A percentile compares a stretch with the other conserved stretches of the same genome.
These are phyloP conservation scores for Centruroides vittatus DNA, from an alignment of 1,140 invertebrate genomes.

Conservation along the genomic window DNA sequence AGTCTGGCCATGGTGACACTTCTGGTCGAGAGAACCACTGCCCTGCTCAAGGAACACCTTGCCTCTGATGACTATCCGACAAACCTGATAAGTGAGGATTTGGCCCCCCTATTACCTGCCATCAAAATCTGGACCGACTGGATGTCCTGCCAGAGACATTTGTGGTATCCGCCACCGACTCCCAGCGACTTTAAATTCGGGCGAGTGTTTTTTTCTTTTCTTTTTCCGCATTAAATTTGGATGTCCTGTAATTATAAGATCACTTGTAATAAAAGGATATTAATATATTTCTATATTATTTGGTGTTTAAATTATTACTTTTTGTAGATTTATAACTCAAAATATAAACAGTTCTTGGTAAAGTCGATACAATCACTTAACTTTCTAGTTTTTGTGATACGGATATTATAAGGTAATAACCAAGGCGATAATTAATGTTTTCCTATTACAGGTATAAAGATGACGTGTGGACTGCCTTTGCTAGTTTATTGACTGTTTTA, in stretches of 20 bases:
- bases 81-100: slow-evolving; percentile 11
- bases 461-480: slow-evolving; percentile 62
- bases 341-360: no score
- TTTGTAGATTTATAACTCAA: no score
- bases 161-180: slow-evolving; percentile 74
- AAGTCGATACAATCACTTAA: no score
- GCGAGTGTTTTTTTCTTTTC: slow-evolving; percentile 30
- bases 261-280: no score
- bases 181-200: slow-evolving; percentile 61
- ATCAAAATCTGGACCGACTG: slow-evolving; percentile 69
- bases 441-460: slow-evolving; percentile 45
- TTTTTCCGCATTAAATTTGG: no score
- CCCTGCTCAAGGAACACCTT: slow-evolving; percentile 8
- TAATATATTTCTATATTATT: no score
- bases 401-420: no score
- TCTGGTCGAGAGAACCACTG: slow-evolving; percentile 23
- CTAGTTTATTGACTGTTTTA: slow-evolving; percentile 55
- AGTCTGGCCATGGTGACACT: slow-evolving; percentile 32
- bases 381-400: no score
- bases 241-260: no score
- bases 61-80: neutral
- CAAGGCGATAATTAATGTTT: neutral
- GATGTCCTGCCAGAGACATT: slow-evolving; percentile 65
- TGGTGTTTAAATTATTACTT: no score
- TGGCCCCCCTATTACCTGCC: slow-evolving; percentile 15